These are phyloP conservation scores for Notospermus geniculatus DNA, from an alignment of 1,140 invertebrate genomes.

Conservation along the genomic window DNA sequence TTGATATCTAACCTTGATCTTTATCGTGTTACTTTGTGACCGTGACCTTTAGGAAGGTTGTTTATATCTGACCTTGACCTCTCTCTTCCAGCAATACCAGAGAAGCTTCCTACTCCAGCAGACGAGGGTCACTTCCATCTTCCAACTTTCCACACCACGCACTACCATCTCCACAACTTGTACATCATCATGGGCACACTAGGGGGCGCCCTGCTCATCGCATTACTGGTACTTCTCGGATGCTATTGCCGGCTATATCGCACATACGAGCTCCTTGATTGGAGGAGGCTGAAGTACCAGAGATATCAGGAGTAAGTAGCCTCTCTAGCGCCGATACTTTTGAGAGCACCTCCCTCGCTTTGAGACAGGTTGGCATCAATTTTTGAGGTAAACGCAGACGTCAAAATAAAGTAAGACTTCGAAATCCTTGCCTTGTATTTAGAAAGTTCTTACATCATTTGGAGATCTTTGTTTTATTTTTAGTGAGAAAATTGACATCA, in stretches of 20 bases:
- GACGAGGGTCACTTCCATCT: background rate
- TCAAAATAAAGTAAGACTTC: too few relatives aligned
- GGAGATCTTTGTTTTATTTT: too few relatives aligned
- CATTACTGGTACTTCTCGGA: slow-evolving; percentile 27
- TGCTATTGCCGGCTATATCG: slow-evolving; percentile 36
- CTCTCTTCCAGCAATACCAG: background rate
- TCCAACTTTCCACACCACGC: background rate
- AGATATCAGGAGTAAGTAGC: slow-evolving; percentile 24
- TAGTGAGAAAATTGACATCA: slow-evolving; percentile 5
- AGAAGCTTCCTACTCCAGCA: background rate
- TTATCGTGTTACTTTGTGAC: slow-evolving; percentile 58
- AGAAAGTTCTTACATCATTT: too few relatives aligned
- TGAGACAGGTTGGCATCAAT: too few relatives aligned
- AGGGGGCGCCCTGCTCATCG: slow-evolving; percentile 29
- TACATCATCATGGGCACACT: slow-evolving; percentile 37
- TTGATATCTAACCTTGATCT: too few relatives aligned
- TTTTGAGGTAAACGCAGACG: too few relatives aligned
- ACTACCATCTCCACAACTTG: slow-evolving; percentile 31
- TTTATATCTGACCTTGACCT: background rate
- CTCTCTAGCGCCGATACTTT: too few relatives aligned
- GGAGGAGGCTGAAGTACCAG: slow-evolving; percentile 22
- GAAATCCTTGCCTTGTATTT: too few relatives aligned
- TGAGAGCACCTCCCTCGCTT: too few relatives aligned
- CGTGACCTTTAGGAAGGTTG: background rate
- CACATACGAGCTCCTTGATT: slow-evolving; percentile 24